Conservation (phyloP, 2,888 invertebrate species). For the Automeris io region DNA sequence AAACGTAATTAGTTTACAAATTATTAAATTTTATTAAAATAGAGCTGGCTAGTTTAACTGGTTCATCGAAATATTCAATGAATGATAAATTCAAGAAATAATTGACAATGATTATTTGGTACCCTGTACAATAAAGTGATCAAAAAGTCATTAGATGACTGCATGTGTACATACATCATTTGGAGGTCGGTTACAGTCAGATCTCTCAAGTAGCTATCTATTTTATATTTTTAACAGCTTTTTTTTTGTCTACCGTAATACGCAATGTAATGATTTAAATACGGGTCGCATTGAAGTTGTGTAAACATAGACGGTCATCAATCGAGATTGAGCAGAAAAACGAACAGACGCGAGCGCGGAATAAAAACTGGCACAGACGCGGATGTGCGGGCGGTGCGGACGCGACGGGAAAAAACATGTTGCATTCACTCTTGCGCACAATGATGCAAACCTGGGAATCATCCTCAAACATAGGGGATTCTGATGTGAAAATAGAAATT, state of each 20-base stretch:
- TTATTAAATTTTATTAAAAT: no score
- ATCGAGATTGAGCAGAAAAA: conserved; percentile 55
- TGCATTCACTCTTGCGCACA: conserved; percentile 42
- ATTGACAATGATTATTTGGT: no score
- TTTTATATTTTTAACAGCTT: conserved; percentile 2
- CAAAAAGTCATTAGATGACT: neutral
- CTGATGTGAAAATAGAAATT: no score
- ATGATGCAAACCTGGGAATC: no score
- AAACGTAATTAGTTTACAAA: no score
- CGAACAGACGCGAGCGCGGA: conserved; percentile 35
- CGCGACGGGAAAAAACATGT: conserved; percentile 39
- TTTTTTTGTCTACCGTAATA: conserved; percentile 35
- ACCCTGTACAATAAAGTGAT: neutral
- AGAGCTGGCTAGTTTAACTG: no score
- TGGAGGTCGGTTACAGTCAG: conserved; percentile 3
- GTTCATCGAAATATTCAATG: no score
- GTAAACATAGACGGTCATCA: conserved; percentile 61
- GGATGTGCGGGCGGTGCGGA: conserved; percentile 39
- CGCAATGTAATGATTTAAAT: conserved; percentile 33
- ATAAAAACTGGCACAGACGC: conserved; percentile 62
- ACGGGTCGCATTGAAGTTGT: conserved; percentile 18
- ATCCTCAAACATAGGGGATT: no score
- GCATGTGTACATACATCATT: neutral
- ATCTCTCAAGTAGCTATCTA: neutral
- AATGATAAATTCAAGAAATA: no score